A percentile compares a stretch with the other conserved stretches of the same genome.
Evolutionary conservation across 2,888 invertebrate genomes (phyloP).

Genomic region (Villa cingulata): DNA sequence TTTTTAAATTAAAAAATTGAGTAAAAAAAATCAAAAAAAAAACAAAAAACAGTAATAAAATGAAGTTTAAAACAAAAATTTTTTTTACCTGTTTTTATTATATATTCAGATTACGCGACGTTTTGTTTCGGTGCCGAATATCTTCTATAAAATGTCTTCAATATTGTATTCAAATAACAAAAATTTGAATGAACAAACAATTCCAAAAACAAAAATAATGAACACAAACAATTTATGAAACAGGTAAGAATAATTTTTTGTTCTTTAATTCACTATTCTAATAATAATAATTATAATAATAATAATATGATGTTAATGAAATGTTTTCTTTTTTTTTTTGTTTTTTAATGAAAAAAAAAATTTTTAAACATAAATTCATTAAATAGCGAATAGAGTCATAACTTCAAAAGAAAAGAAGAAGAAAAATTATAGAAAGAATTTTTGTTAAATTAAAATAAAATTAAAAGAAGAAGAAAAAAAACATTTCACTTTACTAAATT

Average conservation of each 20-base stretch:
- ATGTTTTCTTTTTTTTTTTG: no score
- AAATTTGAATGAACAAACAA: background rate
- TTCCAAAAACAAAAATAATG: no score
- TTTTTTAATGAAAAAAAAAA: background rate
- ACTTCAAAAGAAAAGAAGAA: no score
- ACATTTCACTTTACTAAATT: no score
- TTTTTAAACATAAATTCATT: background rate
- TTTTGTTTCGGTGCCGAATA: slow-evolving; percentile 38
- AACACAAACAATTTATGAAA: background rate
- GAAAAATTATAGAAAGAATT: no score
- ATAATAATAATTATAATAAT: no score
- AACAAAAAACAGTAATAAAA: background rate
- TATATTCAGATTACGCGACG: slow-evolving; percentile 37
- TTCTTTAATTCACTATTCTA: background rate
- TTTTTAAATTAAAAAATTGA: background rate
- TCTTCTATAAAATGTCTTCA: slow-evolving; percentile 31
- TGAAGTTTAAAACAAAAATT: slow-evolving; percentile 18
- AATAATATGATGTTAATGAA: no score
- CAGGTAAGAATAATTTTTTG: slow-evolving; percentile 16
- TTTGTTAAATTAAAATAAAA: no score
- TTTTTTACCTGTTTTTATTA: slow-evolving; percentile 32
- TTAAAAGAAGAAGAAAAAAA: no score
- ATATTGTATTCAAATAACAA: slow-evolving; percentile 6
- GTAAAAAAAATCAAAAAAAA: background rate
- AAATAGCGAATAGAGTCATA: no score